Base-by-base conservation (phyloP, 2,113 vertebrate genomes). In the Protobothrops mucrosquamatus region DNA sequence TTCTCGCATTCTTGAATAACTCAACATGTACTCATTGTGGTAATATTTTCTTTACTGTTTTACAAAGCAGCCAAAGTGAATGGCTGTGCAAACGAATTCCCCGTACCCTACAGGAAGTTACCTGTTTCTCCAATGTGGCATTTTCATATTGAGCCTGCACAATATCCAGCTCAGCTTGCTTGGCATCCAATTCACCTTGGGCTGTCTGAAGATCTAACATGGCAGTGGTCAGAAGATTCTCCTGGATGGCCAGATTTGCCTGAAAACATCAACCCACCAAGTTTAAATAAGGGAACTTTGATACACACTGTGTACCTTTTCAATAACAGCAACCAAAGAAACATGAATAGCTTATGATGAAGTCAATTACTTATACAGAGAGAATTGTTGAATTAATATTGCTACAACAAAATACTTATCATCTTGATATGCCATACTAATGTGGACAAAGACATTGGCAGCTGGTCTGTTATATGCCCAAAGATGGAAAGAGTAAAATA, bases 211-310 rank as follows among this genome's bases (percentile, higher is more conserved):
- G 97, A 95, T 99, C 98, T 57, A 96, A 94, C 97, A 98, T 98
- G 93, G 98, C 98, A 14, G 97, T 94, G 15, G 91, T 20, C 12
- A 98, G 94, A 6, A 98, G 98, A 94, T 97, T 98, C 96, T 98
- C 98, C 95, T 99, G 98, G 56, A 99, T 97, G 92, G 97, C 98
- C 94, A 99, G 95, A 96, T 98, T 98, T 94, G 98, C 98, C 98
- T 99, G 0, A 29, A 46, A 81, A 48, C 2, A 95, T 2, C 15
- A 48, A 0, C 24, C 22, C 24, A 85, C 0, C 29, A 5, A 69
- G 0, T 18, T 3, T 29, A 43, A 51, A 81, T 22, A 88, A 26
- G 14, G 43, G 59, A 46, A 43, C 15, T 14, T 12, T 26, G 43
- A 18, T 46, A 12, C 20, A 24, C 48, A 74, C 7, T 90, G 39